Evolutionary conservation across 2,888 invertebrate genomes (phyloP), one percentile per base, ranked within the genome.

Genomic region (Axea sp.): DNA sequence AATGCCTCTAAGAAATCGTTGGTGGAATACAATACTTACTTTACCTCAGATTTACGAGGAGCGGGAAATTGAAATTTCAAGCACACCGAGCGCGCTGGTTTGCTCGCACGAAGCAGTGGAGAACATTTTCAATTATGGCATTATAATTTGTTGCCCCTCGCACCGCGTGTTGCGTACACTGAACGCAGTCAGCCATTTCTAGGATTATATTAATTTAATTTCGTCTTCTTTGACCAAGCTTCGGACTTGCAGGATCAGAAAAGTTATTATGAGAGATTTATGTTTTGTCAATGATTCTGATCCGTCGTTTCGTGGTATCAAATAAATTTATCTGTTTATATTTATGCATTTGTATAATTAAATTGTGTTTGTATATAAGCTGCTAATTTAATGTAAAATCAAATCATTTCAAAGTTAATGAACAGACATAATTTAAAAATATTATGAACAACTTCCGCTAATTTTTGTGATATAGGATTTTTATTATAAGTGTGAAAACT

Each of bases 1-100:
- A 85, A 83, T 84, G 80, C 80, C 69, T 82, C 79, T 80, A 82
- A 82, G 83, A 84, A 84, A 81, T 79, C 82, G 80, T 77, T 80
- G 79, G 78, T 76, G 83, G 82, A 84, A 86, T 85, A 86, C 85
- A 85, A 86, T 86, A 86, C 86, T 86, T 85, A 86, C 85, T 85
- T 83, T 81, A 81, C 80, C 82, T 83, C 82, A 84, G 85, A 86
- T 86, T 86, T 86, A 86, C 84, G 86, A 84, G 85, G 78, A 79
- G 79, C 78, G 81, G 82, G 80, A 85, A 86, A 86, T 86, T 86
- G 85, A 84, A 86, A 86, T 86, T 86, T 86, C 81, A 78, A 82
- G 80, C 79, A 80, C 81, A 81, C 80, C 79, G 75, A 79, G 78
- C 77, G 78, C 77, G 74, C 80, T 57, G 51, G 51, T 55, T 59